These are phyloP conservation scores for Pangasius mekongensis DNA, from an alignment of 2,797 vertebrate species.

Conservation along the genomic window DNA sequence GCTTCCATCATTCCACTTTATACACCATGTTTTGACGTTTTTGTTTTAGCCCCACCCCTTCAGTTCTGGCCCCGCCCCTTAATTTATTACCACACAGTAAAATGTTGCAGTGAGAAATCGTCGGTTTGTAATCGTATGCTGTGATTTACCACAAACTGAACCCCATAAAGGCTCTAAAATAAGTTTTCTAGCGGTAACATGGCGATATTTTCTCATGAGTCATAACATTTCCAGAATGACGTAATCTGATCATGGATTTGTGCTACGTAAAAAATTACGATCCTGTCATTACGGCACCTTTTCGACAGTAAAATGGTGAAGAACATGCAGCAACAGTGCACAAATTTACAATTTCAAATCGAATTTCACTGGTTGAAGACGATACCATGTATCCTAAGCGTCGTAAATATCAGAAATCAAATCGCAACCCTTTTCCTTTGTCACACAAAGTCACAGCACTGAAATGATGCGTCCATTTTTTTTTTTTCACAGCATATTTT, in stretches of 20 bases:
- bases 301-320: too few relatives aligned
- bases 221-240: background rate
- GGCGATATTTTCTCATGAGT: background rate
- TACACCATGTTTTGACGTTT: background rate
- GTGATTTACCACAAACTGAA: background rate
- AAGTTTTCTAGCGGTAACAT: background rate
- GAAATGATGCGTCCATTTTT: background rate
- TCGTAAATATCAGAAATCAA: background rate
- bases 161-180: background rate
- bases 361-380: too few relatives aligned
- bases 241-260: background rate
- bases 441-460: background rate
- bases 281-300: too few relatives aligned
- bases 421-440: background rate
- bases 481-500: constrained; percentile 22
- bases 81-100: too few relatives aligned
- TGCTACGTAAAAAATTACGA: background rate
- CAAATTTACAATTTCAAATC: too few relatives aligned
- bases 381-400: too few relatives aligned
- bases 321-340: too few relatives aligned
- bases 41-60: background rate
- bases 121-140: background rate
- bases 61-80: background rate
- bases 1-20: too few relatives aligned
- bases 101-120: background rate